phyloP scores from a whole-genome alignment of 2,797 vertebrate species.

The Gymnocypris eckloni region DNA sequence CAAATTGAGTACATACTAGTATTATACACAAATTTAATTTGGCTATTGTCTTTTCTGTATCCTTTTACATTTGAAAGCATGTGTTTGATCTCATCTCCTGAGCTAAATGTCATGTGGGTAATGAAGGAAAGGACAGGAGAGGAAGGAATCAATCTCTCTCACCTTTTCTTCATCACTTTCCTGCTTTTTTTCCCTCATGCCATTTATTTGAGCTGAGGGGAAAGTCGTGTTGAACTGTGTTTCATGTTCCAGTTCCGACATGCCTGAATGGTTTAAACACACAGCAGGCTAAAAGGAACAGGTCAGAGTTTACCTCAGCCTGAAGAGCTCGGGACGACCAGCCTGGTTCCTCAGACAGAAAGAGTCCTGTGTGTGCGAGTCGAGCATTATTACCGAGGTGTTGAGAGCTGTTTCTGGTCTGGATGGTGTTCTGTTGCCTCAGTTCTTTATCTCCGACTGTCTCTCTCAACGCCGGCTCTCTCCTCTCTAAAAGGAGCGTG shows the following conservation, averaged over 20 bases:
- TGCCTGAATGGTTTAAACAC: constrained; percentile 36
- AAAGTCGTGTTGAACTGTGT: neutral
- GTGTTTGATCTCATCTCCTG: neutral
- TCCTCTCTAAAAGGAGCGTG: constrained; percentile 15
- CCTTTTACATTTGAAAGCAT: neutral
- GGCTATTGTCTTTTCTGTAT: neutral
- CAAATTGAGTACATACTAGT: neutral
- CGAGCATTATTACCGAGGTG: constrained; percentile 63
- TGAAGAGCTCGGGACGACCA: constrained; percentile 2
- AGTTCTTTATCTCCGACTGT: constrained; percentile 54
- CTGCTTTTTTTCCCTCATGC: neutral
- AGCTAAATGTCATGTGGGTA: neutral
- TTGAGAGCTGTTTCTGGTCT: constrained; percentile 70
- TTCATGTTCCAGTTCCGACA: neutral
- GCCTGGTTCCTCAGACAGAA: constrained; percentile 6
- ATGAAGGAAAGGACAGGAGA: constrained; percentile 1
- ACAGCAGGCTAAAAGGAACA: neutral
- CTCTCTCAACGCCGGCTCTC: constrained; percentile 53
- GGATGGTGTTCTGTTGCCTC: constrained; percentile 54
- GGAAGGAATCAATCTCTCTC: constrained; percentile 24
- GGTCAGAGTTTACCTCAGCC: constrained; percentile 23
- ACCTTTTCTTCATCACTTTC: constrained; percentile 23
- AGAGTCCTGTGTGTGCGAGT: constrained; percentile 30
- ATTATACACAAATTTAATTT: too few species aligned
- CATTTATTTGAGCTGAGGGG: constrained; percentile 2